Conservation (phyloP, 2,797 vertebrate genomes). For the Spatula versicolor region DNA sequence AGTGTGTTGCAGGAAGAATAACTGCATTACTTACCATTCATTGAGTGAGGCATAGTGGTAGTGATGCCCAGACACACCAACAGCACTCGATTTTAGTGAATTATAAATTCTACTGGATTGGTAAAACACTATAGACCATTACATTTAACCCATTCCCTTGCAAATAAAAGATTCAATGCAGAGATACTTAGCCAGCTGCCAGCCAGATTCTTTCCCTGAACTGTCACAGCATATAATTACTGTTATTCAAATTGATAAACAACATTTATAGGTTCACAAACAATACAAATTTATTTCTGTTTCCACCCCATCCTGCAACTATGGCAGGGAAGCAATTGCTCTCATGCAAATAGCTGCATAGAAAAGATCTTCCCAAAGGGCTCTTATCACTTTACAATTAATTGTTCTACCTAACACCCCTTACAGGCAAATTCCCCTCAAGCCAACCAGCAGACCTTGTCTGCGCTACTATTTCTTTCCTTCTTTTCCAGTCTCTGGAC, state of each 20-base stretch:
- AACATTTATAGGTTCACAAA: neutral
- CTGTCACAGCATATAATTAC: neutral
- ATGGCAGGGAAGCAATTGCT: neutral
- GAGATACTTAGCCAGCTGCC: neutral
- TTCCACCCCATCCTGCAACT: neutral
- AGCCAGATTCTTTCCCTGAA: neutral
- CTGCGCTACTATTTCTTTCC: neutral
- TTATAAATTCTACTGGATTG: neutral
- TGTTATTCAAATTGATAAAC: neutral
- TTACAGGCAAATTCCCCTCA: neutral
- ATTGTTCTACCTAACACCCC: neutral
- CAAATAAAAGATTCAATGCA: neutral
- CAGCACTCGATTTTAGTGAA: neutral
- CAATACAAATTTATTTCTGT: neutral
- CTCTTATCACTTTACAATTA: neutral
- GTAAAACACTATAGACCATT: neutral
- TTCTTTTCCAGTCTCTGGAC: neutral
- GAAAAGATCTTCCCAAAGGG: neutral
- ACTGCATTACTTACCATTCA: fast-evolving
- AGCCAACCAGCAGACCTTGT: fast-evolving
- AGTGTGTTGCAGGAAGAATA: neutral
- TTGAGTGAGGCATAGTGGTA: fast-evolving
- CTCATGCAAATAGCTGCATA: fast-evolving
- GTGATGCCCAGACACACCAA: neutral
- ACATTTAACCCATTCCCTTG: neutral